These are phyloP conservation scores for Laupala kohalensis DNA, from an alignment of 1,140 invertebrate species.

Conservation along the genomic window DNA sequence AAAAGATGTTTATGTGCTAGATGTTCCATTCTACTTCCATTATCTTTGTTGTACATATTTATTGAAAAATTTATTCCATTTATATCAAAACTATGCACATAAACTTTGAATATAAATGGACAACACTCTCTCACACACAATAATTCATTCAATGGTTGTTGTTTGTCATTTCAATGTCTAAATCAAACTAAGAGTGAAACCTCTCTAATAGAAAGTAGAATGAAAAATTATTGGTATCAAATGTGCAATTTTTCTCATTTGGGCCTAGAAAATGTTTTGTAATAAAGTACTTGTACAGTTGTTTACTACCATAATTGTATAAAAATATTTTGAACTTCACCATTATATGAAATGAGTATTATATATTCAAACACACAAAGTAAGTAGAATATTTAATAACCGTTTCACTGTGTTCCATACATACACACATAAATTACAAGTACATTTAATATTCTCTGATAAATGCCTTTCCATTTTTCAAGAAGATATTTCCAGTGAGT, in stretches of 20 bases:
- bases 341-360: neutral
- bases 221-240: neutral
- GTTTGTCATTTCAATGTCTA: neutral
- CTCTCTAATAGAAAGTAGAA: neutral
- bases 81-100: neutral
- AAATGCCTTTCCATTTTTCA: neutral
- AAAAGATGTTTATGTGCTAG: neutral
- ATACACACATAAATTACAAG: no score
- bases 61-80: neutral
- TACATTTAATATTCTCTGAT: neutral
- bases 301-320: neutral
- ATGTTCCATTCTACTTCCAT: neutral
- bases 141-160: neutral
- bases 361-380: neutral
- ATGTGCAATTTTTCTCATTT: neutral
- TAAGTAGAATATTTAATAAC: neutral
- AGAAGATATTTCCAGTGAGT: neutral
- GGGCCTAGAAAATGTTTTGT: neutral
- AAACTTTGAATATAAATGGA: neutral
- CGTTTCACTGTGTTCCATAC: neutral
- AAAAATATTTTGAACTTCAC: neutral
- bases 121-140: neutral
- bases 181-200: neutral
- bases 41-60: neutral
- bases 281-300: neutral